These are phyloP conservation scores for Enteromius fasciolatus DNA, from an alignment of 2,797 vertebrate species.

Conservation along the genomic window DNA sequence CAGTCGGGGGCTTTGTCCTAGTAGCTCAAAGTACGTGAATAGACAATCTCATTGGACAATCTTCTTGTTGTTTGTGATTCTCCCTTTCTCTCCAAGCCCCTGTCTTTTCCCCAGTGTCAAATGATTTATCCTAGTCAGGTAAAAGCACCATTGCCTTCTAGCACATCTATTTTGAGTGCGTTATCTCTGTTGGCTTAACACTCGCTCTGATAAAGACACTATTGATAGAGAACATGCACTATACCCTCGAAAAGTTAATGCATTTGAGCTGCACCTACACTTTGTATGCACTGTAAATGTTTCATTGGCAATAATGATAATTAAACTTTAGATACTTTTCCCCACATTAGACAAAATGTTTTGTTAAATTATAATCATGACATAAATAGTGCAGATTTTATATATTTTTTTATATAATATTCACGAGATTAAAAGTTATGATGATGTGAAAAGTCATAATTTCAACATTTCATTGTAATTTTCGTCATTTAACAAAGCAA, in stretches of 20 bases:
- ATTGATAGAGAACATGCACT: slow-evolving; percentile 45
- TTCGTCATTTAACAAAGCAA: neutral
- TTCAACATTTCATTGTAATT: neutral
- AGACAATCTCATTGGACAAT: neutral
- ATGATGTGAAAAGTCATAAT: neutral
- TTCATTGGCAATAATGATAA: neutral
- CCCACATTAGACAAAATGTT: neutral
- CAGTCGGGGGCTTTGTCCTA: neutral
- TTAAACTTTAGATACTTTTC: neutral
- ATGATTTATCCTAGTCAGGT: slow-evolving; percentile 68
- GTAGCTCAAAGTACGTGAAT: neutral
- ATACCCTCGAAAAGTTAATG: neutral
- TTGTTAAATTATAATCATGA: neutral
- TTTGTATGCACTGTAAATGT: neutral
- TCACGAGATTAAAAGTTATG: neutral
- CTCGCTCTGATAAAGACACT: slow-evolving; percentile 47
- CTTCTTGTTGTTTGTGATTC: slow-evolving; percentile 39
- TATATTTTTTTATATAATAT: neutral
- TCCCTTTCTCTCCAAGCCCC: slow-evolving; percentile 42
- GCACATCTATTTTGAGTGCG: slow-evolving; percentile 76
- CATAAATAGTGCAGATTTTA: neutral
- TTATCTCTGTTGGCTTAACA: slow-evolving; percentile 60
- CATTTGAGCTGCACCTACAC: neutral
- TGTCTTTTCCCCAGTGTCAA: slow-evolving; percentile 66
- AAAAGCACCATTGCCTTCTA: slow-evolving; percentile 64